Evolutionary conservation across 2,888 invertebrate genomes (phyloP), one percentile per base, ranked within the genome.

Genomic region (Deroplatys truncata): DNA sequence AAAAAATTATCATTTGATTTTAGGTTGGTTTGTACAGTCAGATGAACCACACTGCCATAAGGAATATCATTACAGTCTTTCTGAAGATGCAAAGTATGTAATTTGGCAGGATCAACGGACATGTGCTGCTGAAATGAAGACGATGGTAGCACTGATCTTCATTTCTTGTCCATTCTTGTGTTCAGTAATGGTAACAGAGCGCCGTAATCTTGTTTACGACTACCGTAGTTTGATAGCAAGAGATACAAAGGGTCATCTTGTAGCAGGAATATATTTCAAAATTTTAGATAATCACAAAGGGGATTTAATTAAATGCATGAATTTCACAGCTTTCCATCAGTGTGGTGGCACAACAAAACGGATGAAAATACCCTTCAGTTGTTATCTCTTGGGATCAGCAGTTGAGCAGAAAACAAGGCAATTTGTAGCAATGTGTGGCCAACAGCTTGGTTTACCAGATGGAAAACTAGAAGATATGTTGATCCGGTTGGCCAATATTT

Each of bases 191-290:
- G 97, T 98, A 49, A 98, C 98, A 0, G 98, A 98, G 93, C 96
- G 98, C 92, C 96, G 98, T 92, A 98, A 98, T 93, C 94, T 98
- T 92, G 97, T 97, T 31, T 98, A 98, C 94, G 97, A 97, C 92
- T 96, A 97, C 93, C 93, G 95, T 89, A 93, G 93, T 10, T 94
- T 98, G 88, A 94, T 98, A 88, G 96, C 97, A 9, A 95, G 98
- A 88, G 97, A 98, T 93, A 96, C 96, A 91, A 98, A 98, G 92
- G 98, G 98, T 87, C 96, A 97, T 91, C 95, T 98, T 10, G 94
- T 96, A 82, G 98, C 98, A 87, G 98, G 98, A 31, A 94, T 98
- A 90, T 98, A 98, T 93, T 98, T 98, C 93, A 97, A 97, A 84
- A 95, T 98, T 88, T 95, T 96, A 91, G 92, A 35, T 92, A 85